Percentiles rank a stretch among this genome's conserved stretches.
phyloP scores from a whole-genome alignment of 2,797 vertebrate species.

The Erithacus rubecula region DNA sequence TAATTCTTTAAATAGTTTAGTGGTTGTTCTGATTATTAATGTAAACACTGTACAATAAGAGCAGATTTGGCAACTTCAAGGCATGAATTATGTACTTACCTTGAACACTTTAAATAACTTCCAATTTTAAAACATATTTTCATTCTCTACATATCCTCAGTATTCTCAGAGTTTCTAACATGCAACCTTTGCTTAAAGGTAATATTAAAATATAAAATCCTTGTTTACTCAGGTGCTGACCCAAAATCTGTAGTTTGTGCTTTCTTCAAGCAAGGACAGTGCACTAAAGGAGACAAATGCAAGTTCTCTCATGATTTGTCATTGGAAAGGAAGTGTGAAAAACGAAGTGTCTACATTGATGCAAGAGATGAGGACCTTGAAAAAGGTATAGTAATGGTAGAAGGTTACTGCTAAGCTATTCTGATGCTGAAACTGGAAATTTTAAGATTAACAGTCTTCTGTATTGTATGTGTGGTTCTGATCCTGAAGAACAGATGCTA shows the following conservation, averaged over 20 bases:
- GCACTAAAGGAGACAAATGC: conserved; percentile 97
- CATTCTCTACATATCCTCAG: not conserved
- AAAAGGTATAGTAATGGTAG: conserved; percentile 78
- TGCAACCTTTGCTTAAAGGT: not conserved
- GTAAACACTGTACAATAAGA: not conserved
- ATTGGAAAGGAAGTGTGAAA: conserved; percentile 96
- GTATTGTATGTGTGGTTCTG: not conserved
- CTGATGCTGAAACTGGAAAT: not conserved
- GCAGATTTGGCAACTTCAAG: rapidly evolving
- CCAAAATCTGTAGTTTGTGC: conserved; percentile 98
- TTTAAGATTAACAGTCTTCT: not conserved
- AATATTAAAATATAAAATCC: not conserved
- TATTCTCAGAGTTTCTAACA: not conserved
- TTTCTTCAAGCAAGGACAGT: conserved; percentile 98
- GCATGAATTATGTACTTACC: not conserved
- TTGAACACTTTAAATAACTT: not conserved
- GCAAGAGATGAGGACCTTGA: conserved; percentile 94
- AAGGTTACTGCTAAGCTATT: not conserved
- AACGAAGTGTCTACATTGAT: conserved; percentile 93
- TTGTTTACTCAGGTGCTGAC: conserved; percentile 84
- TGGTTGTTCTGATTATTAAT: not conserved
- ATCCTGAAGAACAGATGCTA: not conserved
- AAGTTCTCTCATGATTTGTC: conserved; percentile 97
- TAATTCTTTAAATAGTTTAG: not conserved
- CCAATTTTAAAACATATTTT: rapidly evolving